These are phyloP conservation scores for Leptinotarsa juncta DNA, from an alignment of 2,888 invertebrate genomes.

Conservation along the genomic window DNA sequence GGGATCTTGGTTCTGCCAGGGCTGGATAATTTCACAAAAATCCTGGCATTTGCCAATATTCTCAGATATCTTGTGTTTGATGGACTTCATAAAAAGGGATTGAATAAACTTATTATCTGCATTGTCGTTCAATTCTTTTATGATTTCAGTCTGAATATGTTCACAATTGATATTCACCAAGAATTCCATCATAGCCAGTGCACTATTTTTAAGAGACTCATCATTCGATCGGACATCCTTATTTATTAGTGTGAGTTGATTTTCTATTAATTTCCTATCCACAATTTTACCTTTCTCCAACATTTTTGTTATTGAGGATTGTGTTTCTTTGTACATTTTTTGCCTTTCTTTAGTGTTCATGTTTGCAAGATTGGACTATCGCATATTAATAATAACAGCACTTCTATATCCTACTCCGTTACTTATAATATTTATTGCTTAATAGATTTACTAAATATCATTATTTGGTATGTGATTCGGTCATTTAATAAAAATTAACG, in stretches of 20 bases:
- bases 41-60: constrained; percentile 24
- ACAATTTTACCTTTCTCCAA: constrained; percentile 25
- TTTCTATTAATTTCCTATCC: constrained; percentile 27
- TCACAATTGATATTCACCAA: constrained; percentile 23
- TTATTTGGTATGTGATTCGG: background rate
- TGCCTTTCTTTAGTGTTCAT: constrained; percentile 28
- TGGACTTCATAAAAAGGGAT: constrained; percentile 21
- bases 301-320: constrained; percentile 26
- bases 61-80: constrained; percentile 28
- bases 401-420: background rate
- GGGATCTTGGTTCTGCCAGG: constrained; percentile 32
- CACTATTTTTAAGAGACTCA: constrained; percentile 27
- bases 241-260: constrained; percentile 30
- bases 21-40: constrained; percentile 29
- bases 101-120: constrained; percentile 27
- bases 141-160: constrained; percentile 29
- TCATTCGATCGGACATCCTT: constrained; percentile 27
- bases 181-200: constrained; percentile 32
- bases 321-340: constrained; percentile 36
- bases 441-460: background rate
- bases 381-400: background rate
- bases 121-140: constrained; percentile 27
- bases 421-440: background rate
- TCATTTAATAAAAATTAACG: constrained; percentile 8
- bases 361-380: constrained; percentile 15